Base-by-base conservation (phyloP, 2,797 vertebrate genomes). In the Lithobates sylvaticus region DNA sequence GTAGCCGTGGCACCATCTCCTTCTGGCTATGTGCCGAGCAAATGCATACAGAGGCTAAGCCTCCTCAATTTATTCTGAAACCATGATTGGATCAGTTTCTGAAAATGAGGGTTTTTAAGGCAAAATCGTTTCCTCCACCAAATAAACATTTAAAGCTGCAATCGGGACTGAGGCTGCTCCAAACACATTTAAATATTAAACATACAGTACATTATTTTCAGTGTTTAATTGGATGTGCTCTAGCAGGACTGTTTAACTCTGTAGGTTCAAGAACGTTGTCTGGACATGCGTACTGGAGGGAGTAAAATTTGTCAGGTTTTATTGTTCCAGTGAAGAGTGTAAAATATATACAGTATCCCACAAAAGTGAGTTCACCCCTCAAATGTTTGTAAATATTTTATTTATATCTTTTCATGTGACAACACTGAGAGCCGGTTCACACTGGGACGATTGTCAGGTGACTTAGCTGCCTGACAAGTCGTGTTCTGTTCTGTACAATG, bases 141-240 rank as follows among this genome's bases (percentile, higher is more conserved):
- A 70, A 36, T 34, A 34, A 80, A 36, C 21, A 18, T 9, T 10
- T n/a, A 44, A 58, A 8, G 21, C 44, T 8, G 78, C 27, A 27
- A 71, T 26, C 16, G 1, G 21, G 12, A 7, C 47, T 23, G 23
- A 23, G 21, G 1, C 61, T 65, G 61, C n/a, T 21, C 16, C 5
- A 27, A 54, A n/a, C 29, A 18, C 69, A 81, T 44, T 61, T 42
- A 42, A n/a, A 81, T 72, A 39, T 61, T 61, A 58, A 72, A 61
- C 12, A 29, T 42, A 21, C 47, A 27, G 78, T 32, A n/a, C 29
- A 58, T 13, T 71, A 72, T 81, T 71, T 79, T 71, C 71, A 81
- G 78, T 18, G 34, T 21, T 10, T 81, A 61, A 81, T 61, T 81
- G 69, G 23, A 73, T 36, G 29, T 39, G 18, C 36, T 70, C 16